phyloP scores from a whole-genome alignment of 2,888 invertebrate genomes.

The Rhodophaea formosa region DNA sequence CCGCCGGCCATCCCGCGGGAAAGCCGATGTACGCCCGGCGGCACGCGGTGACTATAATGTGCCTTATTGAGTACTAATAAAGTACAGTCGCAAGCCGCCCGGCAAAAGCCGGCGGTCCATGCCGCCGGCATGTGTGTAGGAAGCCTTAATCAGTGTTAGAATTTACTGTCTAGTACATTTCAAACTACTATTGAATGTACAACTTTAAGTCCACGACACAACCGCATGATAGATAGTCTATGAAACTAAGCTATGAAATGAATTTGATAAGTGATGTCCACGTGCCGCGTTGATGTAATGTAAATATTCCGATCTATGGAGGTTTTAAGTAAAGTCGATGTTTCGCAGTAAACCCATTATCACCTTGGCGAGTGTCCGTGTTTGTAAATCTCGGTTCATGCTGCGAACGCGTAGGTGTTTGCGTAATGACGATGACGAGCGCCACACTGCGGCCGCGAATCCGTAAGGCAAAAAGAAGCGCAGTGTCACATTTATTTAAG shows the following conservation, averaged over 20 bases:
- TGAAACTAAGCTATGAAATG: background rate
- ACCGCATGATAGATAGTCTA: background rate
- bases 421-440: conserved; percentile 1
- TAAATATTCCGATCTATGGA: background rate
- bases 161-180: background rate
- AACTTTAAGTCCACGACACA: background rate
- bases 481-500: background rate
- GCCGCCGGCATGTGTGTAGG: too few relatives aligned
- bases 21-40: too few relatives aligned
- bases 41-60: too few relatives aligned
- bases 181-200: conserved; percentile 4
- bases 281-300: background rate
- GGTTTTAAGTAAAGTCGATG: background rate
- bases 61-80: too few relatives aligned
- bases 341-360: conserved; percentile 6
- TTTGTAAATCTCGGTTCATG: background rate
- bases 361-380: background rate
- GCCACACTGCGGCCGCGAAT: background rate
- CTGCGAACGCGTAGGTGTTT: background rate
- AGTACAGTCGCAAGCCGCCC: too few relatives aligned
- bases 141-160: background rate
- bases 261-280: background rate
- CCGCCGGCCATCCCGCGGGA: too few relatives aligned
- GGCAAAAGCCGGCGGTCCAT: too few relatives aligned
- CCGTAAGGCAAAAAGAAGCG: background rate